These are phyloP conservation scores for Cuniculus paca DNA, from an alignment of 2,797 vertebrate genomes.

Conservation along the genomic window DNA sequence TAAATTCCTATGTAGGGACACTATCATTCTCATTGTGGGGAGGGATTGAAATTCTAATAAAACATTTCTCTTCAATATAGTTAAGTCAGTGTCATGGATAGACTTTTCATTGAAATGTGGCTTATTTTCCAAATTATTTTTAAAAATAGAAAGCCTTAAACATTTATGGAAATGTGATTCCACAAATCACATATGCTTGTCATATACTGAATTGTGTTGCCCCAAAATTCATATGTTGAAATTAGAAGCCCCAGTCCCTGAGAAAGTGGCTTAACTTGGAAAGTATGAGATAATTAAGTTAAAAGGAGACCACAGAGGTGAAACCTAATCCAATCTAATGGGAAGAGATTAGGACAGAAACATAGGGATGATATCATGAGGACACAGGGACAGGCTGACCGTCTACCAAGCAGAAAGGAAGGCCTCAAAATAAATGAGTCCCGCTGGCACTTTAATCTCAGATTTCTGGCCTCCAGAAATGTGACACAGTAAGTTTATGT, in stretches of 20 bases:
- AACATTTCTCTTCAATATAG: neutral
- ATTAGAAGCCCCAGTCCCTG: neutral
- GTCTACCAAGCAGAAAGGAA: neutral
- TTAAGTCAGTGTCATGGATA: neutral
- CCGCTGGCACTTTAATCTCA: neutral
- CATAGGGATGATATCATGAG: neutral
- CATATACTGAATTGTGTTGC: fast-evolving
- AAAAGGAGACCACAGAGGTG: neutral
- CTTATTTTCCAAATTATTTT: neutral
- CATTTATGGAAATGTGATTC: neutral
- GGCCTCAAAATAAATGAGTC: neutral
- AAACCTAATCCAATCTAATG: neutral
- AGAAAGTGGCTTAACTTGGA: neutral
- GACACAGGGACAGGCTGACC: neutral
- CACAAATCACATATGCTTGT: neutral
- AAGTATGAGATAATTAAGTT: neutral
- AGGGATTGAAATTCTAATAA: neutral
- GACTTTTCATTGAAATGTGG: neutral
- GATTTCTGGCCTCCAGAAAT: neutral
- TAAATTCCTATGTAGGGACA: constrained; percentile 31
- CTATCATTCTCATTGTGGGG: neutral
- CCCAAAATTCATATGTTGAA: neutral
- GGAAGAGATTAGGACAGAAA: neutral
- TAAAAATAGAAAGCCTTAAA: neutral
- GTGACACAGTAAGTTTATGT: neutral